phyloP scores from a whole-genome alignment of 2,888 invertebrate species.

The Tiphia femorata region DNA sequence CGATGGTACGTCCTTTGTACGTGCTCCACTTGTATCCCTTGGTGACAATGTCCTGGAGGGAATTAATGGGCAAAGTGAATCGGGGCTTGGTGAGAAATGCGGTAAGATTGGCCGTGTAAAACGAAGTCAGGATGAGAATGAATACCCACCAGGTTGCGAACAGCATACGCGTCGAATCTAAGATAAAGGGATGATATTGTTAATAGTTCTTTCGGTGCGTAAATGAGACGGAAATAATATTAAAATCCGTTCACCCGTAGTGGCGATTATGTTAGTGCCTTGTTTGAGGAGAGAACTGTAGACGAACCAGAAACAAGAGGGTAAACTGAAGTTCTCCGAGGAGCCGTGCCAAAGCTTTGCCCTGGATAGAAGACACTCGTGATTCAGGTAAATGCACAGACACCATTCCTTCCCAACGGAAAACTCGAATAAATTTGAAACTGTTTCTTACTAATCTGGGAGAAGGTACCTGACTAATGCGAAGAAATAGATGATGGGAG shows the following conservation, averaged over 20 bases:
- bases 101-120: constrained; percentile 92
- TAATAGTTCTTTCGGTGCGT: background rate
- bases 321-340: constrained; percentile 74
- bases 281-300: constrained; percentile 91
- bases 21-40: constrained; percentile 81
- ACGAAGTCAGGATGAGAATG: constrained; percentile 87
- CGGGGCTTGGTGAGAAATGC: constrained; percentile 89
- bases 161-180: constrained; percentile 85
- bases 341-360: constrained; percentile 71
- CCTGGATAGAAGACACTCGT: constrained; percentile 15
- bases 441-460: background rate
- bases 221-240: too few relatives aligned
- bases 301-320: constrained; percentile 87
- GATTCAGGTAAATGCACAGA: too few relatives aligned
- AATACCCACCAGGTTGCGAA: constrained; percentile 95
- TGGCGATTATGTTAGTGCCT: constrained; percentile 84
- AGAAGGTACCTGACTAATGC: constrained; percentile 75
- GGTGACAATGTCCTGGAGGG: constrained; percentile 75
- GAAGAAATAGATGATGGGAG: constrained; percentile 82
- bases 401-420: too few relatives aligned
- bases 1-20: constrained; percentile 77
- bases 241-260: constrained; percentile 75
- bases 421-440: background rate
- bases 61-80: constrained; percentile 84
- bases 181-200: constrained; percentile 4